Evolutionary conservation across 2,797 vertebrate genomes (phyloP), one percentile per base, ranked within the genome.

Genomic region (Myotis myotis): DNA sequence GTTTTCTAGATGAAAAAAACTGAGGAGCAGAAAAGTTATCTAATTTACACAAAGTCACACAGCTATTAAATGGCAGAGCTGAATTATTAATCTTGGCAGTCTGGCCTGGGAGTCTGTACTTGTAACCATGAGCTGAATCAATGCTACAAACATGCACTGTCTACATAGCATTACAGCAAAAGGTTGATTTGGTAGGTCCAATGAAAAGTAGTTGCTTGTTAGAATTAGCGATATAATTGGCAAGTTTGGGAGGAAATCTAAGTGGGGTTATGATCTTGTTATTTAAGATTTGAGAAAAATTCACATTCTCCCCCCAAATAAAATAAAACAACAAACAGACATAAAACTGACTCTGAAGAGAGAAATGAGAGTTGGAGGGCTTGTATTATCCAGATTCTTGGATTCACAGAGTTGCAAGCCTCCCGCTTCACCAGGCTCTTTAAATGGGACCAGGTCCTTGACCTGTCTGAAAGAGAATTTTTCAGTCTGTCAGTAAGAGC

Each of bases 381-480:
- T 15, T 71, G 55, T 5, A 15, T 80, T 4, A 6, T 66, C 22
- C 28, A 49, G 96, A 89, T 86, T 57, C 91, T 7, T 86, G 44
- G 86, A 53, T 72, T 94, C 86, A 47, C 87, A 82, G 36, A 62
- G 23, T 25, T 76, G 9, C 91, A 93, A 95, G 22, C 60, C 68
- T 49, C 30, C 80, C 86, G 87, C 83, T 94, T 95, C 93, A 76
- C 53, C 11, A 49, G 91, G 87, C 86, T 93, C 47, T 76, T 20
- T 70, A 64, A 94, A 93, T 41, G 75, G 55, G 75, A 84, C 91
- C 93, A 72, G 57, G 79, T 88, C 68, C 89, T 94, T 96, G 75
- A 87, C 93, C 82, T 81, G 75, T 49, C 83, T 51, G 80, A 81
- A 94, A 93, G 53, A 41, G 71, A 91, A 71, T 30, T 90, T 96